A percentile compares a stretch with the other conserved stretches of the same genome.
Conservation (phyloP, 2,888 invertebrate species). For the Helleia helle region DNA sequence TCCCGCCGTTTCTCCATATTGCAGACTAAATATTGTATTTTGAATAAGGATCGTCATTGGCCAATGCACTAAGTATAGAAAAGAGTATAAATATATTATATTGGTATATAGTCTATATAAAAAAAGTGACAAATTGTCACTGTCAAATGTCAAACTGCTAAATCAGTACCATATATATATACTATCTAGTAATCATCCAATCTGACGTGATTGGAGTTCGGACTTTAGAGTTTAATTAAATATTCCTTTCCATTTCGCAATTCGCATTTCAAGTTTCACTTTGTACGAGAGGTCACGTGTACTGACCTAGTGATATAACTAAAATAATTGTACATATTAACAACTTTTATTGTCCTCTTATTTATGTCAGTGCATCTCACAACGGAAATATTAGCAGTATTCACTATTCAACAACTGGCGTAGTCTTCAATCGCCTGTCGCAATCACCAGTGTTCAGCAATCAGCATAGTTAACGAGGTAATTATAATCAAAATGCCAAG, state of each 20-base stretch:
- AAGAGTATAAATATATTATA: no score
- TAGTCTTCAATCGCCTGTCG: neutral
- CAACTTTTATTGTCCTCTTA: neutral
- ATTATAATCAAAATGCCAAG: conserved; percentile 58
- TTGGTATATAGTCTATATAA: no score
- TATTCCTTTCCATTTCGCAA: conserved; percentile 11
- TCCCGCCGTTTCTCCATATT: no score
- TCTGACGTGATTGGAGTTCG: conserved; percentile 2
- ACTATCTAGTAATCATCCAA: no score
- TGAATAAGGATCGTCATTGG: no score
- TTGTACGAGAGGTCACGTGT: conserved; percentile 1
- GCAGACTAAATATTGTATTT: no score
- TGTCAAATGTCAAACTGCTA: neutral
- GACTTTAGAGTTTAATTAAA: conserved; percentile 7
- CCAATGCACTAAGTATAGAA: no score
- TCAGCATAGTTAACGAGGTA: conserved; percentile 42
- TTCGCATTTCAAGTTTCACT: conserved; percentile 9
- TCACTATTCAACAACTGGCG: neutral
- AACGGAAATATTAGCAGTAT: neutral
- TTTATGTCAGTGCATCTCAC: neutral
- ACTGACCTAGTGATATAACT: neutral
- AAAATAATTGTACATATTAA: neutral
- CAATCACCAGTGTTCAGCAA: conserved; percentile 3
- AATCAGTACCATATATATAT: no score
- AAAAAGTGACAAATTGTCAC: no score